phyloP scores from a whole-genome alignment of 2,113 vertebrate species.

The Etheostoma cragini region DNA sequence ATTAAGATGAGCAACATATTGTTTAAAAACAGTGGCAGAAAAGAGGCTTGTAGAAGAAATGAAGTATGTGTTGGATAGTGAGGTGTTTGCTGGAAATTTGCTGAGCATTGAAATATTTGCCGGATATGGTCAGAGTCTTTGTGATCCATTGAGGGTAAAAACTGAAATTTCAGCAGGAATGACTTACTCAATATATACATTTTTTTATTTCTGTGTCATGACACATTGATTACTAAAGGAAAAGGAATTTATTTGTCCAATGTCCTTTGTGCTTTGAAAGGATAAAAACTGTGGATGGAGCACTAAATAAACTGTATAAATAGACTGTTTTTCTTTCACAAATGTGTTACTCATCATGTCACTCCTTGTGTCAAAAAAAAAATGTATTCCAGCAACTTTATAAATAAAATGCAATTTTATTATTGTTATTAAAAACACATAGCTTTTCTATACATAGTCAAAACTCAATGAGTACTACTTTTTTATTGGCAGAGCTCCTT shows the following conservation, averaged over 20 bases:
- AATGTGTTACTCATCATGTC: neutral
- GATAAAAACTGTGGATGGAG: neutral
- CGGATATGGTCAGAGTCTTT: constrained; percentile 9
- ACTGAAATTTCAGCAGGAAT: constrained; percentile 37
- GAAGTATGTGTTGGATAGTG: constrained; percentile 16
- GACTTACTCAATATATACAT: constrained; percentile 18
- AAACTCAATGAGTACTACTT: no score
- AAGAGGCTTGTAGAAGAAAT: constrained; percentile 10
- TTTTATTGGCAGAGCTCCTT: neutral
- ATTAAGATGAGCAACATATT: constrained; percentile 41
- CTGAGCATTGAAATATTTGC: constrained; percentile 34
- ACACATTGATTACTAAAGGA: neutral
- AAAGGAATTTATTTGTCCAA: neutral
- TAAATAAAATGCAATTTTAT: no score
- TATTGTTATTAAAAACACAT: no score
- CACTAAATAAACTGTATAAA: neutral
- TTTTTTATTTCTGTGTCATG: constrained; percentile 22
- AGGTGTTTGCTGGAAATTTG: constrained; percentile 34
- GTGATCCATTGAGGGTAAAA: constrained; percentile 20
- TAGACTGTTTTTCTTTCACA: neutral
- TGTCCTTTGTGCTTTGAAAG: neutral
- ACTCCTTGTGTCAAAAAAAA: neutral
- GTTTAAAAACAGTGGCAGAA: constrained; percentile 27
- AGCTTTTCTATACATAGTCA: no score
- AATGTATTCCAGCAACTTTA: neutral